Percentiles rank a stretch among this genome's conserved stretches.
Conservation (phyloP, 2,113 vertebrate species). For the Platichthys stellatus region DNA sequence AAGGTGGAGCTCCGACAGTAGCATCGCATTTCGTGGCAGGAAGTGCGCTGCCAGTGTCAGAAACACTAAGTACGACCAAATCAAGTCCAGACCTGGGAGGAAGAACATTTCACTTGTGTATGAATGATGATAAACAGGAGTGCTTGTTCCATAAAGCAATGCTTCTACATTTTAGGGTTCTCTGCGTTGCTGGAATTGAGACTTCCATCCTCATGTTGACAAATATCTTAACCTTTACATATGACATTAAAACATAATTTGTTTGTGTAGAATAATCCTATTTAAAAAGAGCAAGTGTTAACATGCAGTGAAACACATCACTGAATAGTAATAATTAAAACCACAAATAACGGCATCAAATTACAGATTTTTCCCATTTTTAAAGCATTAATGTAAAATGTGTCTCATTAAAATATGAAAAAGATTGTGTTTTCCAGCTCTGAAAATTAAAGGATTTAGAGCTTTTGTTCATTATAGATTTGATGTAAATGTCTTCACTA, state of each 20-base stretch:
- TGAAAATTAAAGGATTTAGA: too few relatives aligned
- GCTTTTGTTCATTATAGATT: not conserved
- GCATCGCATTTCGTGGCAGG: conserved; percentile 19
- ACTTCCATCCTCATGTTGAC: not conserved
- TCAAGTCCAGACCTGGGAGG: conserved; percentile 30
- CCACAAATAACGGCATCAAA: not conserved
- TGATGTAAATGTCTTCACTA: not conserved
- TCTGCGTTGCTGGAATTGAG: not conserved
- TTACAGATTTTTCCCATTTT: too few relatives aligned
- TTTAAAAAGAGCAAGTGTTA: too few relatives aligned
- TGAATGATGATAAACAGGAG: conserved; percentile 38
- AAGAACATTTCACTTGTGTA: not conserved
- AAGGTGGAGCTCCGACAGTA: conserved; percentile 28
- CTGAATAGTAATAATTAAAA: not conserved
- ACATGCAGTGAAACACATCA: not conserved
- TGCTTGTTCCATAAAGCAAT: conserved; percentile 47
- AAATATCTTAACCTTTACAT: too few relatives aligned
- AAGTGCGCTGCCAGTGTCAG: conserved; percentile 12
- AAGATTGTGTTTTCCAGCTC: too few relatives aligned
- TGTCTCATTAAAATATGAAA: too few relatives aligned
- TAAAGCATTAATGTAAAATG: too few relatives aligned
- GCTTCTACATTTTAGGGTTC: conserved; percentile 2
- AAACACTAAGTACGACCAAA: not conserved
- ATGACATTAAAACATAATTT: too few relatives aligned
- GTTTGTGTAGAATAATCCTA: too few relatives aligned